Evolutionary conservation across 2,113 vertebrate species (phyloP), one percentile per base, ranked within the genome.

Genomic region (Chroicocephalus ridibundus): DNA sequence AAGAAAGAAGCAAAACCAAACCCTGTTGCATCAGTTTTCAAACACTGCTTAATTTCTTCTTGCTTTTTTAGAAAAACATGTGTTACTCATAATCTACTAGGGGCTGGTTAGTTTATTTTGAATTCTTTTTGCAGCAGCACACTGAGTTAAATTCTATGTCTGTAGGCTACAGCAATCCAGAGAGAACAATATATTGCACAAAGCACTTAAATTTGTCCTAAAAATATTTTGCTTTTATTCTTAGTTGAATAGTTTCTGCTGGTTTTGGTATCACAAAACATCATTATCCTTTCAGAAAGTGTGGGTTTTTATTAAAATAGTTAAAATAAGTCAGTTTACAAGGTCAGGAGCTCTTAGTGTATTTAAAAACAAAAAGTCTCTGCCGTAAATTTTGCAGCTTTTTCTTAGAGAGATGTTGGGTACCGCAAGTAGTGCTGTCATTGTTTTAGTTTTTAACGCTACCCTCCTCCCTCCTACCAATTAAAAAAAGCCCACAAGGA

Each of bases 311-410:
- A 40, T 49, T 86, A 88, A 83, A 96, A 51, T 15, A 52, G n/a
- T 61, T 92, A 84, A 79, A 92, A 46, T 92, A 52, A 86, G 54
- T 78, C 90, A 52, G 44, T 84, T 75, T 66, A 77, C 22, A 85
- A 54, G 49, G 38, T 78, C 55, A 88, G 71, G 17, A 82, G 57
- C 55, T 91, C 74, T 69, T 89, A 69, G 22, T 62, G 6, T 24
- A 40, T 75, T 82, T 1, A 3, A 66, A 80, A 78, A 61, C 57
- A 8, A 13, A 46, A 75, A 62, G 6, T 58, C 21, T 86, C 54
- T 95, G 72, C 44, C 54, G 54, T 93, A 91, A 44, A 86, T 90
- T 97, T 97, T 97, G 91, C 85, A 95, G 47, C 88, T 86, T 15
- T 95, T 97, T 97, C 61, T 79, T 89, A 52, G 83, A 91, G 79